Evolutionary conservation across 2,113 vertebrate genomes (phyloP), one percentile per base, ranked within the genome.

Genomic region (Syngnathus floridae): DNA sequence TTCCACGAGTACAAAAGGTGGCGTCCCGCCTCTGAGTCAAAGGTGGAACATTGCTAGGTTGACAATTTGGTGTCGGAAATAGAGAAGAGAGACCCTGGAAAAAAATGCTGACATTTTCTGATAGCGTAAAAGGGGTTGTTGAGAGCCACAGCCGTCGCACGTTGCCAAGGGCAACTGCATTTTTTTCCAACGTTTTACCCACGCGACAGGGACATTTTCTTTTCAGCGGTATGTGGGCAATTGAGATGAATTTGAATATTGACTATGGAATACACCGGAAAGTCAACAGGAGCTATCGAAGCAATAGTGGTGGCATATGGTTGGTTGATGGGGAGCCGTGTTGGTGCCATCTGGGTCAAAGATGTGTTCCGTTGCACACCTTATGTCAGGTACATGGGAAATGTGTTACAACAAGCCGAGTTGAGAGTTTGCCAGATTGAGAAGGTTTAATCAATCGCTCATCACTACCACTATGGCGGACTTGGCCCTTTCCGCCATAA

Each of bases 341-440:
- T 73, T 65, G 59, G 35, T 19, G 64, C 77, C 86, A 87, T 87
- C 83, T 86, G 79, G 83, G 81, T 82, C 82, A 80, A 75, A 73
- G 68, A 82, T 64, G 70, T 79, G 82, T 70, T 81, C 52, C 73
- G 67, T 57, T 73, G 69, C 71, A 56, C 66, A 80, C 84, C 82
- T 84, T 88, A 81, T 85, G 87, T 69, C 72, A 82, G 73, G 73
- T 82, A 80, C 81, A 78, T 19, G 69, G 55, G 43, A 79, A 77
- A 72, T 64, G 66, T 82, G 78, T 75, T 77, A 57, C 45, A 12
- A 59, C 58, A 71, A 64, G 76, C 70, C 65, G 74, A 76, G 35
- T 51, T 58, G 58, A 75, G 71, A 69, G 74, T 7, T 51, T 51
- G 48, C 48, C 74, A 75, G 66, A 80, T 66, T 77, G 58, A n/a